Base-by-base conservation (phyloP, 2,797 vertebrate genomes). In the Buceros bicornis region DNA sequence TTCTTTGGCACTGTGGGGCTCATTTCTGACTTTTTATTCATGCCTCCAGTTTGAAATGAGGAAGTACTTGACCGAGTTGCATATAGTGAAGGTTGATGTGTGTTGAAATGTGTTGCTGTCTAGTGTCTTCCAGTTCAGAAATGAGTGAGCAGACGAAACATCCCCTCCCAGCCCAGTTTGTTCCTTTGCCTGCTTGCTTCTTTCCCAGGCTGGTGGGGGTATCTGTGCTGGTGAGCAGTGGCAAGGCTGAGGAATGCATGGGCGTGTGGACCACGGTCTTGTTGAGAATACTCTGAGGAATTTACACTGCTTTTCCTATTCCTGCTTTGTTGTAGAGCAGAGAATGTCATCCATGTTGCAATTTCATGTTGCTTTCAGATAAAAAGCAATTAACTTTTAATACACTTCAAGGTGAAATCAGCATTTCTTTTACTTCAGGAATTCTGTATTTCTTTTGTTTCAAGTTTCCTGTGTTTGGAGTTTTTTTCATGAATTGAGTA, bases 21-120 rank as follows among this genome's bases (percentile, higher is more conserved):
- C 51, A 20, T 85, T 85, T 67, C 58, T 64, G 53, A 56, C 66
- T 78, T 79, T 60, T 51, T 84, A 26, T 91, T 80, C 47, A 21
- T 22, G 37, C 24, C 47, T 83, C 64, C 7, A 16, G 45, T 51
- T 71, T 71, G 29, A 79, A 90, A 86, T 42, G n/a, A 54, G 45
- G 74, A 60, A 22, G 24, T 13, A 3, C 3, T 51, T 73, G 35
- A 16, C 12, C 24, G 9, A 56, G 45, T 29, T 84, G n/a, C 13
- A 1, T 14, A 1, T 8, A 45, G 58, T 0, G 0, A 18, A 35
- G 33, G 48, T 45, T 88, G 66, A 14, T 45, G 17, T 0, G 0
- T 43, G 13, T 13, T 28, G 42, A 43, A 57, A 25, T 5, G 26
- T n/a, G 24, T 42, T 86, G 56, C 67, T 86, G 42, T 40, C 12